Evolutionary conservation across 2,888 invertebrate species (phyloP).

Genomic region (Scaptomyza reducta): DNA sequence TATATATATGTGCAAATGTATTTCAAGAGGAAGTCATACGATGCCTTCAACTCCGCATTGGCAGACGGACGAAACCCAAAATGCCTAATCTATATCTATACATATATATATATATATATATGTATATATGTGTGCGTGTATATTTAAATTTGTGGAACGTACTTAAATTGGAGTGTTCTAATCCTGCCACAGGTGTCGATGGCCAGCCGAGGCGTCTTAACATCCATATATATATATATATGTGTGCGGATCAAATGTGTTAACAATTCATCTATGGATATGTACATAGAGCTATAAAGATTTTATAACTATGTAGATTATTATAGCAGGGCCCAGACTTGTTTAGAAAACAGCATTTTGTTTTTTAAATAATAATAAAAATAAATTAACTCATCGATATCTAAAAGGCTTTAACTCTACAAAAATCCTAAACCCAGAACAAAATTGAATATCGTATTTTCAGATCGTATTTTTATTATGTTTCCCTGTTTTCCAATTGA

Average conservation of each 20-base stretch:
- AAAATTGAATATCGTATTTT: too few species aligned
- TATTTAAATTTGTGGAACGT: slow-evolving; percentile 43
- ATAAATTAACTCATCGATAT: slow-evolving; percentile 14
- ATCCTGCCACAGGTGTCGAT: slow-evolving; percentile 6
- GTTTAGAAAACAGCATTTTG: slow-evolving; percentile 33
- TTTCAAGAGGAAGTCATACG: slow-evolving; percentile 18
- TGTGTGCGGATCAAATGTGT: slow-evolving; percentile 27
- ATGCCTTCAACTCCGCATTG: slow-evolving; percentile 20
- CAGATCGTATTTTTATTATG: too few species aligned
- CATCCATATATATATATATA: neutral
- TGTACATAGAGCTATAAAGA: slow-evolving; percentile 29
- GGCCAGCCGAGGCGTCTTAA: slow-evolving; percentile 7
- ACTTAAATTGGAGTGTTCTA: slow-evolving; percentile 43
- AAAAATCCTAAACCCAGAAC: too few species aligned
- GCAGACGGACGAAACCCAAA: slow-evolving; percentile 15
- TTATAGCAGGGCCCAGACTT: slow-evolving; percentile 29
- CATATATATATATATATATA: slow-evolving; percentile 15
- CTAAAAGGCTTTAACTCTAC: neutral
- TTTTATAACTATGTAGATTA: slow-evolving; percentile 40
- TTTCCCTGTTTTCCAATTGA: too few species aligned
- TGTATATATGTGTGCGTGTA: too few species aligned
- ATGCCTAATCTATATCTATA: slow-evolving; percentile 15
- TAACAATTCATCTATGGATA: slow-evolving; percentile 32
- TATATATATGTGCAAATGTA: slow-evolving; percentile 4
- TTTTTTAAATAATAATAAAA: slow-evolving; percentile 47